Evolutionary conservation across 2,888 invertebrate genomes (phyloP).

Genomic region (Watsonalla cultraria): DNA sequence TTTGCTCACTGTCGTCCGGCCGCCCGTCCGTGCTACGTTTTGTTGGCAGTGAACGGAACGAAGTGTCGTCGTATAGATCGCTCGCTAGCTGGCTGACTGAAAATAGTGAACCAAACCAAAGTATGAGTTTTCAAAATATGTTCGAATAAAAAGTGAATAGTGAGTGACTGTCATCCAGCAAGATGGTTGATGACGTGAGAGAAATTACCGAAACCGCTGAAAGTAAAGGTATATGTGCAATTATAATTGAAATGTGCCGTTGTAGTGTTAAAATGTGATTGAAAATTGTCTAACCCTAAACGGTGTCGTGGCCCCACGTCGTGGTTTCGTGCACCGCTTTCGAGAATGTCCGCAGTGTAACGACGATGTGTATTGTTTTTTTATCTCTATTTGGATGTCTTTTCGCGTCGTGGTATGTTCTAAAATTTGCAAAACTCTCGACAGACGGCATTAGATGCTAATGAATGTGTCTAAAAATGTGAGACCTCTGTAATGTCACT

Average conservation of each 20-base stretch:
- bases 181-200: constrained; percentile 78
- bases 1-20: constrained; percentile 38
- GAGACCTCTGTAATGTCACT: constrained; percentile 36
- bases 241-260: constrained; percentile 65
- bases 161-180: constrained; percentile 76
- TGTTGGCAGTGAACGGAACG: constrained; percentile 75
- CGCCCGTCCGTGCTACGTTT: constrained; percentile 34
- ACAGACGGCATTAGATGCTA: constrained; percentile 59
- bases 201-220: constrained; percentile 75
- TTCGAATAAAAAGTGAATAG: constrained; percentile 76
- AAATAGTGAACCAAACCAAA: constrained; percentile 70
- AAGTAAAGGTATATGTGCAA: constrained; percentile 74
- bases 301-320: constrained; percentile 77
- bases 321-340: constrained; percentile 66
- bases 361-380: constrained; percentile 69
- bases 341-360: constrained; percentile 68
- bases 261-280: constrained; percentile 71
- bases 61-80: constrained; percentile 75
- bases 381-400: constrained; percentile 69
- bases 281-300: constrained; percentile 73
- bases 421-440: constrained; percentile 68
- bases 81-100: constrained; percentile 75
- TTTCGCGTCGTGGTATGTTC: constrained; percentile 74
- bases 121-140: constrained; percentile 78
- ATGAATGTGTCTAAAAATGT: constrained; percentile 50